Percentiles rank a stretch among this genome's conserved stretches.
These are phyloP conservation scores for Drosophila bipectinata DNA, from an alignment of 1,140 invertebrate species.

Conservation along the genomic window DNA sequence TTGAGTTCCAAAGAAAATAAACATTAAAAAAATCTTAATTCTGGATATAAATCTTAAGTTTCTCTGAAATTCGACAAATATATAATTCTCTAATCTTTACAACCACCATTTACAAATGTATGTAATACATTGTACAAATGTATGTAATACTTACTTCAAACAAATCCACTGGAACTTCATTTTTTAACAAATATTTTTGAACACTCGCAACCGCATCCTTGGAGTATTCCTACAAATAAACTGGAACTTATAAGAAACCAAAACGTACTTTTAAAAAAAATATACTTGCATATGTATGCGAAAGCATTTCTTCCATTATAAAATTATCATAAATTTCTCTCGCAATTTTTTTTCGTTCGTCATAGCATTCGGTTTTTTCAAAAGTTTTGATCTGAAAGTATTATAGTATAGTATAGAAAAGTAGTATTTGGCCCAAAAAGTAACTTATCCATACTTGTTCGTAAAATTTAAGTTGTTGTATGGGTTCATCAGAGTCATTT, in stretches of 20 bases:
- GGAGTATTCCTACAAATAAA: slow-evolving; percentile 93
- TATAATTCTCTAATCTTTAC: too few species aligned
- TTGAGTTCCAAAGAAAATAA: too few species aligned
- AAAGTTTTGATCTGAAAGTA: slow-evolving; percentile 96
- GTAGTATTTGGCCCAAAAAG: background rate
- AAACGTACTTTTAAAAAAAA: background rate
- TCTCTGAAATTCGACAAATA: too few species aligned
- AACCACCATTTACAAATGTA: too few species aligned
- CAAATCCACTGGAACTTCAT: slow-evolving; percentile 97
- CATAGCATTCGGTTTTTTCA: slow-evolving; percentile 98
- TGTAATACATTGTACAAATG: too few species aligned
- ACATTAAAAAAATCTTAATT: too few species aligned
- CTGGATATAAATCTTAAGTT: too few species aligned
- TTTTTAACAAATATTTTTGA: slow-evolving; percentile 98
- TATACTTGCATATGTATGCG: slow-evolving; percentile 96
- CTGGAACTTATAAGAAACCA: slow-evolving; percentile 83
- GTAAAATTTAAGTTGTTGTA: slow-evolving; percentile 99
- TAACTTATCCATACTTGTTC: slow-evolving; percentile 93
- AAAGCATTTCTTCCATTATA: slow-evolving; percentile 99
- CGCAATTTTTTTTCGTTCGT: slow-evolving; percentile 97
- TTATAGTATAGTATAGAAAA: too few species aligned
- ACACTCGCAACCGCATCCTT: slow-evolving; percentile 98
- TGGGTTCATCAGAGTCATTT: slow-evolving; percentile 96
- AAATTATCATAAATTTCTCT: slow-evolving; percentile 99
- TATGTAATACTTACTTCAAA: slow-evolving; percentile 91